Evolutionary conservation across 2,888 invertebrate species (phyloP).

Genomic region (Pterostichus niger): DNA sequence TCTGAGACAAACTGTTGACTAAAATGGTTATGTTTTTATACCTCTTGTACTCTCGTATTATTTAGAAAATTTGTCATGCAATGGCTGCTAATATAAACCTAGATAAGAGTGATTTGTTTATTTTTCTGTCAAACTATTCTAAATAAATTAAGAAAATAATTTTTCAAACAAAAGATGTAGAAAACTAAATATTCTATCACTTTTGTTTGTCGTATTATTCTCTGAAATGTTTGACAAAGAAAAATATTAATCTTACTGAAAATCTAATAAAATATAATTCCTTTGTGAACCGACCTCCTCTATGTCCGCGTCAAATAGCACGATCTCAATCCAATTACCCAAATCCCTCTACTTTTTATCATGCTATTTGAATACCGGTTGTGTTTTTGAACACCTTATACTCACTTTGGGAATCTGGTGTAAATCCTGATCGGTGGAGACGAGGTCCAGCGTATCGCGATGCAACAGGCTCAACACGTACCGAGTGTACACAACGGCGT

Average conservation of each 20-base stretch:
- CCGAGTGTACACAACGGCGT: constrained; percentile 84
- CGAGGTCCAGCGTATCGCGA: constrained; percentile 79
- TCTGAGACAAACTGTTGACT: neutral
- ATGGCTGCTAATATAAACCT: too few species aligned
- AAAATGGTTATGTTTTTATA: neutral
- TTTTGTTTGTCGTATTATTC: too few species aligned
- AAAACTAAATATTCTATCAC: too few species aligned
- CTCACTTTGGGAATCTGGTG: constrained; percentile 69
- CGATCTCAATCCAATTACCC: constrained; percentile 71
- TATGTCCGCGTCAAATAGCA: constrained; percentile 69
- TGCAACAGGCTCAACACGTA: constrained; percentile 83
- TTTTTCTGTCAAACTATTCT: too few species aligned
- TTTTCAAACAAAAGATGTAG: too few species aligned
- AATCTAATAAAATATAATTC: too few species aligned
- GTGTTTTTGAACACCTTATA: neutral
- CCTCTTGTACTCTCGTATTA: too few species aligned
- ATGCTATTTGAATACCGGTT: constrained; percentile 74
- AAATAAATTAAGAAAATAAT: too few species aligned
- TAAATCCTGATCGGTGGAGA: constrained; percentile 75
- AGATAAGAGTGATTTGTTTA: too few species aligned
- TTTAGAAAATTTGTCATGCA: too few species aligned
- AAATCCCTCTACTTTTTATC: constrained; percentile 66
- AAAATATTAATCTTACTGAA: too few species aligned
- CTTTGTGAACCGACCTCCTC: constrained; percentile 70
- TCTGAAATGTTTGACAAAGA: too few species aligned